These are phyloP conservation scores for Arion vulgaris DNA, from an alignment of 1,140 invertebrate genomes.

Conservation along the genomic window DNA sequence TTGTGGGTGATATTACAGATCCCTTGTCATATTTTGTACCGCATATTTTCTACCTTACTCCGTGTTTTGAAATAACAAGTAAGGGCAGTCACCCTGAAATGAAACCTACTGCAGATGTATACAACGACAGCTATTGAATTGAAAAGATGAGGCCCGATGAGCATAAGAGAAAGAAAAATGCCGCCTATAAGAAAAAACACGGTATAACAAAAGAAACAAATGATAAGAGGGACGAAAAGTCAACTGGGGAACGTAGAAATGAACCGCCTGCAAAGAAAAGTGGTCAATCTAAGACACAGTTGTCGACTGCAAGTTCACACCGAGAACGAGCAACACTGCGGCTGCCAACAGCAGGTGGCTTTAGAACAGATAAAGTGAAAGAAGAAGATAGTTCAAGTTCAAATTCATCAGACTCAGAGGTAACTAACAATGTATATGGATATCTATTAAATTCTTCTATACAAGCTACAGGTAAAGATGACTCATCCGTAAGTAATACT, in stretches of 20 bases:
- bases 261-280: background rate
- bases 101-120: background rate
- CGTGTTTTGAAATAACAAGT: no score
- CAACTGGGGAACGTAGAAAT: background rate
- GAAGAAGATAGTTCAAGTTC: background rate
- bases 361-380: background rate
- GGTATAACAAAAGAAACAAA: slow-evolving; percentile 14
- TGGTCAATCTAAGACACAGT: background rate
- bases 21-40: no score
- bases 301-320: background rate
- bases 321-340: background rate
- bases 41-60: no score
- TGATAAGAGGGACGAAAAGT: slow-evolving; percentile 21
- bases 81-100: background rate
- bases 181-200: slow-evolving; percentile 36
- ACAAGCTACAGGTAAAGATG: no score
- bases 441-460: no score
- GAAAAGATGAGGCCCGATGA: slow-evolving; percentile 35
- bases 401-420: background rate
- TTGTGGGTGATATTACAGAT: no score
- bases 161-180: slow-evolving; percentile 39
- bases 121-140: background rate
- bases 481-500: no score
- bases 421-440: no score
- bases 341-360: no score